phyloP scores from a whole-genome alignment of 1,140 invertebrate species.

The Drosophila subobscura region DNA sequence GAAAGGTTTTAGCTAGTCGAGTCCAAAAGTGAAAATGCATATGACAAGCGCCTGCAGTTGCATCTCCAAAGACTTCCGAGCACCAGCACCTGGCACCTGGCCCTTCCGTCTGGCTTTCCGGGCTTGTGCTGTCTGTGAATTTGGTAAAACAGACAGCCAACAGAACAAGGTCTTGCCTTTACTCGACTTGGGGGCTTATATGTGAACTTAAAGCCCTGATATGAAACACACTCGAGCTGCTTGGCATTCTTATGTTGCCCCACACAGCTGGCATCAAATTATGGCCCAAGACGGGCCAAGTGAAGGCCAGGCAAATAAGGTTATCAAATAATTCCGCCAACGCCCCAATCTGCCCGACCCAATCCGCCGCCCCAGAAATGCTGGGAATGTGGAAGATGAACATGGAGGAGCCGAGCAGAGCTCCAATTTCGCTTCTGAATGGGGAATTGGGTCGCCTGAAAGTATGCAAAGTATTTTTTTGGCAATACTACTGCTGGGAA shows the following conservation, averaged over 20 bases:
- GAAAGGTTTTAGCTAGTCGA: conserved; percentile 42
- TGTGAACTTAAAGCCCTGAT: conserved; percentile 69
- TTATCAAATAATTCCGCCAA: conserved; percentile 63
- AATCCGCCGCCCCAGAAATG: conserved; percentile 43
- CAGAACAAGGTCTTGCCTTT: conserved; percentile 1
- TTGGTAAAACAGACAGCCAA: conserved; percentile 16
- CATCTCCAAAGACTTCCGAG: neutral
- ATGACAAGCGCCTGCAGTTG: conserved; percentile 61
- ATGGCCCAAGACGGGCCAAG: conserved; percentile 19
- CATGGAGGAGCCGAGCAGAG: conserved; percentile 4
- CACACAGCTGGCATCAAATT: conserved; percentile 67
- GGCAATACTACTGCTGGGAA: conserved; percentile 4
- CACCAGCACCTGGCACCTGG: neutral
- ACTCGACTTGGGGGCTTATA: conserved; percentile 47
- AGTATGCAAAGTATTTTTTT: conserved; percentile 45
- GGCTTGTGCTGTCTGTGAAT: neutral
- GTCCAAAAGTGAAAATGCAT: conserved; percentile 67
- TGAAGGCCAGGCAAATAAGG: conserved; percentile 31
- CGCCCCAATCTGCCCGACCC: conserved; percentile 36
- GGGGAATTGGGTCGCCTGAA: conserved; percentile 14
- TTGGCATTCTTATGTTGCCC: conserved; percentile 58
- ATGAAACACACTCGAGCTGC: conserved; percentile 69
- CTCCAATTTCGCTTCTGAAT: conserved; percentile 3
- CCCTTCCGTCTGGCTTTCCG: conserved; percentile 3
- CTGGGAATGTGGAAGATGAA: conserved; percentile 54